A percentile compares a stretch with the other conserved stretches of the same genome.
phyloP scores from a whole-genome alignment of 2,888 invertebrate species.

The Polyploca ridens region DNA sequence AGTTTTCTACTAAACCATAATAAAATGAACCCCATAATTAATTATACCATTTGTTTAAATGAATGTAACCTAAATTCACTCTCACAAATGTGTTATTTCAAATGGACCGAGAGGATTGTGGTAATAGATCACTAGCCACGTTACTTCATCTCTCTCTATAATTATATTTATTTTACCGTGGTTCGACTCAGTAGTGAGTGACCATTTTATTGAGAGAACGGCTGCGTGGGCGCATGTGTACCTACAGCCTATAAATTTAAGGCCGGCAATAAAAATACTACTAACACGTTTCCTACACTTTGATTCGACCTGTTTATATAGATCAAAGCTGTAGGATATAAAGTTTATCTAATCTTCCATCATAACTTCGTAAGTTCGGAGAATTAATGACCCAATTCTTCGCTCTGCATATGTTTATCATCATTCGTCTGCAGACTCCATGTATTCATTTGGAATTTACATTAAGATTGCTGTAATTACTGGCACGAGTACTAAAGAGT shows the following conservation, averaged over 20 bases:
- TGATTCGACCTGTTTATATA: conserved; percentile 79
- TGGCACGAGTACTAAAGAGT: conserved; percentile 26
- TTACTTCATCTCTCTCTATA: conserved; percentile 22
- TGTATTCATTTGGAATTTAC: conserved; percentile 39
- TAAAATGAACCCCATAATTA: background rate
- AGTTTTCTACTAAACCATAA: background rate
- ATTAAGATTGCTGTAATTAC: conserved; percentile 36
- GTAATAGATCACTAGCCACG: background rate
- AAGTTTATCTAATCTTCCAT: conserved; percentile 74
- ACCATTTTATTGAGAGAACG: conserved; percentile 66
- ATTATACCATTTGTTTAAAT: background rate
- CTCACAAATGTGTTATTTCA: background rate
- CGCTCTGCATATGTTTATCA: conserved; percentile 37
- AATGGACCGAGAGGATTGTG: background rate
- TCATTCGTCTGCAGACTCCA: conserved; percentile 35
- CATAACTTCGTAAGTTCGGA: conserved; percentile 57
- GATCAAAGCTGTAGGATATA: conserved; percentile 77
- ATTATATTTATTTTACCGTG: conserved; percentile 63
- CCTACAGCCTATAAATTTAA: conserved; percentile 78
- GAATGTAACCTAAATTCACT: background rate
- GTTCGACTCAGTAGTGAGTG: conserved; percentile 50
- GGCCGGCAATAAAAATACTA: conserved; percentile 78
- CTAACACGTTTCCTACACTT: conserved; percentile 81
- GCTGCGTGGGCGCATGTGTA: conserved; percentile 72
- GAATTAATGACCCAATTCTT: conserved; percentile 55